Base-by-base conservation (phyloP, 1,140 invertebrate species). In the Thalassaphorura encarpata region DNA sequence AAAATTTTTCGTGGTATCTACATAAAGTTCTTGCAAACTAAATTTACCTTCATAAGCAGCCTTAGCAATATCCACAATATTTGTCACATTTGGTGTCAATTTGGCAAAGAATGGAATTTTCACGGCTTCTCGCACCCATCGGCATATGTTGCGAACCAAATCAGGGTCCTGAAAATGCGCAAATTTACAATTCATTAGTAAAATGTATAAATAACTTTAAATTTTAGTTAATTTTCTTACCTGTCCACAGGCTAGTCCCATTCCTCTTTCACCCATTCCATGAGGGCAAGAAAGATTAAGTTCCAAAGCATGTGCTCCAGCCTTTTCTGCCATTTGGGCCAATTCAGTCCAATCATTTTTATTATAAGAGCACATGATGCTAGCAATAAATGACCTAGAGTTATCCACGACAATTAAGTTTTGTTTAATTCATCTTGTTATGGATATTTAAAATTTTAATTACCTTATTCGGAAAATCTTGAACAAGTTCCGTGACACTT, bases 31-130 rank as follows among this genome's bases (percentile, higher is more conserved):
- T 21, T 11, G 19, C 15, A 16, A 11, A 19, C 21, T 27, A 49
- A 48, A 29, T 54, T 64, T 73, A 82, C 88, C 90, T 78, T 95
- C 82, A 66, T 87, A 76, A 3, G 95, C 95, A 1, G 95, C 96
- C 66, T 69, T 75, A 0, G 96, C 94, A 63, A 99, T 93, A 5
- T 73, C 72, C 0, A 86, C 81, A 42, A 98, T 91, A 62, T 96
- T 84, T 0, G 95, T 98, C 0, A 98, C 93, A 70, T 98, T 99
- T 1, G 96, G 96, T 0, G 96, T 99, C 43, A 99, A 69, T 75
- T 99, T 99, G 2, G 95, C 81, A 74, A 99, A 98, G 73, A 98
- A 87, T n/a, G 96, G 96, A 64, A 99, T 92, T 66, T 85, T 87
- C 2, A 92, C 81, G 0, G 84, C 82, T 28, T 74, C 75, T 56